Evolutionary conservation across 2,888 invertebrate species (phyloP), one percentile per base, ranked within the genome.

Genomic region (Lomographa bimaculata): DNA sequence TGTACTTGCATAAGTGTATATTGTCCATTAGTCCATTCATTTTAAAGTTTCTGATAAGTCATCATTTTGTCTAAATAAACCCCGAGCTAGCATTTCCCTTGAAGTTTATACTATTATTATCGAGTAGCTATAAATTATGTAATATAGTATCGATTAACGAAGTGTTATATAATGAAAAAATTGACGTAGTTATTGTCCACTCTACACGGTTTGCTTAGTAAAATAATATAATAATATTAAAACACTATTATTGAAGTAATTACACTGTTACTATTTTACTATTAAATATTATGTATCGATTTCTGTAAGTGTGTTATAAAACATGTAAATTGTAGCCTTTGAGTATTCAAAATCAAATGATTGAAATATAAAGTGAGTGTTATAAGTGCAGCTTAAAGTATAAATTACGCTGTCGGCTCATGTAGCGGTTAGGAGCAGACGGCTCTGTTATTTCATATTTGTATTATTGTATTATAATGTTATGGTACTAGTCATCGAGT

Each of bases 401-500:
- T 25, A 17, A 7, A 24, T 18, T 10, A 20, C 12, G 27, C 23
- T 30, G 24, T 42, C 46, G 35, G 43, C 54, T 54, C 46, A 25
- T 27, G 55, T 57, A 43, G 40, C 21, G 43, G 34, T 33, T 50
- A 56, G 44, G 50, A 50, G 41, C 32, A 55, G 53, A 33, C 46
- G 44, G 34, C 28, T 35, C 19, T 50, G 47, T 47, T 51, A 52
- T 46, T 58, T 61, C 53, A 67, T 65, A 57, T 54, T 51, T 65
- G 60, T 72, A 66, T 69, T 68, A 62, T 51, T 65, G 60, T 72
- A 66, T 69, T 68, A 62, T 65, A 67, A 64, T 73, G 44, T 54
- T 54, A 73, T 70, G 71, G 66, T 71, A 71, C 73, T 74, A 87
- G 87, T 87, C 87, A 86, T 77, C 72, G 79, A 83, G 76, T 85